These are phyloP conservation scores for Pachyramphus minor DNA, from an alignment of 2,113 vertebrate genomes.

Conservation along the genomic window DNA sequence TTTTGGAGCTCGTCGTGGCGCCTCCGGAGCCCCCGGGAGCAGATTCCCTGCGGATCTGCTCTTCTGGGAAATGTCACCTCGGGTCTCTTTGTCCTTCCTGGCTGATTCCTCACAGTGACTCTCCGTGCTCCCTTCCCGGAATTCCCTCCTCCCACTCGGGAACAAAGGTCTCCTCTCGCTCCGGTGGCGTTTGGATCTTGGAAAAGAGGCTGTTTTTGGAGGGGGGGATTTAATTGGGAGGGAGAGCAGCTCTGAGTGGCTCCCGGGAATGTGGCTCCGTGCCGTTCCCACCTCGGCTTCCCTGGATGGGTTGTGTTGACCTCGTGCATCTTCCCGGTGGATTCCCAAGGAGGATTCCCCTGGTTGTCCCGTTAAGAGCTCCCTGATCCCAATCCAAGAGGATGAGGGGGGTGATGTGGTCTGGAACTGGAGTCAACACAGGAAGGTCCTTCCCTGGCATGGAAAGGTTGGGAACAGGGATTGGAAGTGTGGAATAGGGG, in stretches of 20 bases:
- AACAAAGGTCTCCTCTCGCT: neutral
- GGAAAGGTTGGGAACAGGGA: neutral
- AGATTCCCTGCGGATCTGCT: neutral
- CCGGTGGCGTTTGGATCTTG: neutral
- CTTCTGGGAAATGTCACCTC: neutral
- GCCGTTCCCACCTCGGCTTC: fast-evolving
- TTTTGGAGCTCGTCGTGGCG: neutral
- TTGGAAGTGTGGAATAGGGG: neutral
- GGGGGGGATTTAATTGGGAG: too few relatives aligned
- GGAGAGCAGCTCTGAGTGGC: neutral
- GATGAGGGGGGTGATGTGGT: too few relatives aligned
- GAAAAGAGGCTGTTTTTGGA: neutral
- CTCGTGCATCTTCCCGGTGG: neutral
- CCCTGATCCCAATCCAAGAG: too few relatives aligned
- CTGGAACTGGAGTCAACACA: too few relatives aligned
- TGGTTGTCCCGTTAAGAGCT: too few relatives aligned
- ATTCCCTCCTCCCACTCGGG: neutral
- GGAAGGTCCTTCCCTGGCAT: fast-evolving
- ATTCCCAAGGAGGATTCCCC: neutral
- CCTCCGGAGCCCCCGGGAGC: neutral
- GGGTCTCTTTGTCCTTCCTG: neutral
- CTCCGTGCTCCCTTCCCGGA: neutral
- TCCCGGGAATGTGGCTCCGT: neutral
- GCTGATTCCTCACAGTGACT: neutral
- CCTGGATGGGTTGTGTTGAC: fast-evolving